phyloP scores from a whole-genome alignment of 2,113 vertebrate genomes.

The Morone chrysops region DNA sequence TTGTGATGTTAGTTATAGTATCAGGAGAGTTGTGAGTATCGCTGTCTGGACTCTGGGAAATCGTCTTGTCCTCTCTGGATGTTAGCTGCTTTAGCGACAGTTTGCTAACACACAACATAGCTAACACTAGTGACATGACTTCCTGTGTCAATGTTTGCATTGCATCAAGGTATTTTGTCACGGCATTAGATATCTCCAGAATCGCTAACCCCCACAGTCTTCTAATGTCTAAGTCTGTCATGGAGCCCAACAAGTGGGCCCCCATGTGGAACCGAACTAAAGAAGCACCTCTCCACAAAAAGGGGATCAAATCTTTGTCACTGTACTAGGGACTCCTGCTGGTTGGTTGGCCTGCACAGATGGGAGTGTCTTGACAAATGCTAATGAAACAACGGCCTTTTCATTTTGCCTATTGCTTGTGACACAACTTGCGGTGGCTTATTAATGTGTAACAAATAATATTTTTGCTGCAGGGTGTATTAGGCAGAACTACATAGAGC shows the following conservation, averaged over 20 bases:
- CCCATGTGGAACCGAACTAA: neutral
- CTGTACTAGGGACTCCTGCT: neutral
- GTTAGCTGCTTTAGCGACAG: too few relatives aligned
- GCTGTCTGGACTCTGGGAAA: too few relatives aligned
- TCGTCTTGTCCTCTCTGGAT: too few relatives aligned
- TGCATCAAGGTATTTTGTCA: too few relatives aligned
- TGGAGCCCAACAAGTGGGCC: fast-evolving
- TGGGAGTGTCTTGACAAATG: neutral
- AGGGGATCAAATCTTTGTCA: neutral
- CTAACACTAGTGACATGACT: too few relatives aligned
- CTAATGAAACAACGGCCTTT: neutral
- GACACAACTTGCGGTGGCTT: neutral
- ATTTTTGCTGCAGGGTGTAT: neutral
- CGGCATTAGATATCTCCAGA: too few relatives aligned
- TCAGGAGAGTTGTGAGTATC: too few relatives aligned
- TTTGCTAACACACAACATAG: too few relatives aligned
- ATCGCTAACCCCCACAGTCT: too few relatives aligned
- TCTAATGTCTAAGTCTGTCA: neutral
- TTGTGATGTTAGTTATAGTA: too few relatives aligned
- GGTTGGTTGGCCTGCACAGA: neutral
- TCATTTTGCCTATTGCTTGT: neutral
- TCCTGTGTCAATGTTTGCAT: too few relatives aligned
- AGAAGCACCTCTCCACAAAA: neutral
- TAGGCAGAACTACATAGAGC: neutral
- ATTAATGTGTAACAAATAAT: neutral